Evolutionary conservation across 2,888 invertebrate species (phyloP).

Genomic region (Spisula solida): DNA sequence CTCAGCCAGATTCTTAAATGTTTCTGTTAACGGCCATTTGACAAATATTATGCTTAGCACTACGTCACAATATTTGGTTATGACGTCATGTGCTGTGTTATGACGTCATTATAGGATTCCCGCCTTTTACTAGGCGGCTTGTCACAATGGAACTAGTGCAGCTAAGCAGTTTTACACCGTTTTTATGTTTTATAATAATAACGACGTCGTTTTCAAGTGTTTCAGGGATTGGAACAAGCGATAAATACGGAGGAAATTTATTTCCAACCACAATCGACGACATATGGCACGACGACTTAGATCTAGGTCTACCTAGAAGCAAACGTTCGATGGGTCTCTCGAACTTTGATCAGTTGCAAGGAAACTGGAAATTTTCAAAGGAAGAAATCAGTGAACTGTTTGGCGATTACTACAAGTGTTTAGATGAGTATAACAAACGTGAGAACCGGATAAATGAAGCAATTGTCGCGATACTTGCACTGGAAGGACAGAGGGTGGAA

Average conservation of each 20-base stretch:
- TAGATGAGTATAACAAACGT: slow-evolving; percentile 57
- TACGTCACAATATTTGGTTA: neutral
- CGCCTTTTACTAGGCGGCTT: neutral
- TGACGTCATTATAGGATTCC: slow-evolving; percentile 1
- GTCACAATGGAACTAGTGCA: neutral
- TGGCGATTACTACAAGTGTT: slow-evolving; percentile 77
- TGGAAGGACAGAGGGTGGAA: slow-evolving; percentile 79
- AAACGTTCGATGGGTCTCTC: slow-evolving; percentile 33
- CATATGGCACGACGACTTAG: neutral
- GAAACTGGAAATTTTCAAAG: slow-evolving; percentile 67
- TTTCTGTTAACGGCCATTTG: no score
- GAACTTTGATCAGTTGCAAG: slow-evolving; percentile 43
- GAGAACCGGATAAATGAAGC: slow-evolving; percentile 51
- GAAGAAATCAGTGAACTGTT: slow-evolving; percentile 71
- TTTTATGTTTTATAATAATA: neutral
- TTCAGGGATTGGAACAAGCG: neutral
- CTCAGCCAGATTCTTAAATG: no score
- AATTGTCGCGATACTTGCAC: slow-evolving; percentile 75
- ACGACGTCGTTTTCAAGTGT: neutral
- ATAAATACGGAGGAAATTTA: neutral
- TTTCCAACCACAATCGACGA: neutral
- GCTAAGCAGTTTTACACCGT: neutral
- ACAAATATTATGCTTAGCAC: no score
- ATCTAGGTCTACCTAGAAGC: no score
- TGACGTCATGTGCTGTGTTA: neutral